Evolutionary conservation across 64 coral and sea anemone genomes (phyloP), one percentile per base, ranked within the genome.

Genomic region (Montipora foliosa): DNA sequence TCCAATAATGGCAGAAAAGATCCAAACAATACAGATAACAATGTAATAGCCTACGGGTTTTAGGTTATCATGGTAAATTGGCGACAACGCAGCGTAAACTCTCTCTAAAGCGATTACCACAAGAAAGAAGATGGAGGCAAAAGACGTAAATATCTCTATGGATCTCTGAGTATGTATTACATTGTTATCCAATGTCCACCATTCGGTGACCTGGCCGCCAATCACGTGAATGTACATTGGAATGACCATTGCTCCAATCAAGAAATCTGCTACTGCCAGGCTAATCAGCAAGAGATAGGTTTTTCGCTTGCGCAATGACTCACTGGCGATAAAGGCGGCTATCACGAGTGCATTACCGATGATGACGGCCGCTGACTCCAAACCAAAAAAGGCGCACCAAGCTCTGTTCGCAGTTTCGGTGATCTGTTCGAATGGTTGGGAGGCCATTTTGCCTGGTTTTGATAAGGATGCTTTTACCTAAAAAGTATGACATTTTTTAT

Each of bases 61-160:
- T 15, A 81, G 46, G 9, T 14, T 76, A 25, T 48, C 77, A 24
- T 93, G 92, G 19, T 49, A 72, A 22, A 77, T 71, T 52, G 92
- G 92, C n/a, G 81, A 79, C 44, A 81, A 4, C 0, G 78, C 48
- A 74, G 92, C 92, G 14, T 70, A 52, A 62, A 93, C 57, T 44
- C 92, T 87, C 47, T 93, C 92, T 4, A 93, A 49, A n/a, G 92
- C 92, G 66, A 93, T 93, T 1, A 77, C 85, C 1, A 80, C 78
- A 3, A 93, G 68, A 8, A 87, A 79, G 62, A 76, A 71, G 44
- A 93, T 93, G 6, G 92, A 93, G 44, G 92, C 92, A 47, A 80
- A 93, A 5, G 92, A 93, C 4, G 57, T 13, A 14, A 78, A 88
- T 22, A 93, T 79, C 67, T 93, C 92, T 10, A 93, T 17, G 9